These are phyloP conservation scores for Melanophora roralis DNA, from an alignment of 2,888 invertebrate species.

Conservation along the genomic window DNA sequence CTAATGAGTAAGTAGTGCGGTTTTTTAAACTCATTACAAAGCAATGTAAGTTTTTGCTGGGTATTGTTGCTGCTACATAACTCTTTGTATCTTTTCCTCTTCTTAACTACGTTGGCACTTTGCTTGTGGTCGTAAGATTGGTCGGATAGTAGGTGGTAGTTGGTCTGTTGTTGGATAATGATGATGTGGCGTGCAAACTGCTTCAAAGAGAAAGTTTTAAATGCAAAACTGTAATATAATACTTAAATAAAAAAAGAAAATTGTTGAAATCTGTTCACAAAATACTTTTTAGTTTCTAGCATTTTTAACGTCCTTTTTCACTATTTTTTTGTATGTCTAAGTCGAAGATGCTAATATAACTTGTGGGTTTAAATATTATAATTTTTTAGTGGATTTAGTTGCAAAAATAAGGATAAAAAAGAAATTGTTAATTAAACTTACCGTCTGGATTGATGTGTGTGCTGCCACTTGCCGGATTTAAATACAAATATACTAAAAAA, in stretches of 20 bases:
- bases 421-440: conserved; percentile 76
- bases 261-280: conserved; percentile 44
- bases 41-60: conserved; percentile 40
- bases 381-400: not conserved
- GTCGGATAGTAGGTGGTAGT: not conserved
- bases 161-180: not conserved
- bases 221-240: conserved; percentile 32
- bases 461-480: conserved; percentile 70
- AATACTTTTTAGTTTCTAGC: conserved; percentile 20
- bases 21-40: too few species aligned
- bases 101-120: conserved; percentile 27
- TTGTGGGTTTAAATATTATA: not conserved
- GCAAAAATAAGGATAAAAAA: conserved; percentile 30
- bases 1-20: too few species aligned
- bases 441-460: conserved; percentile 74
- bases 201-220: conserved; percentile 33
- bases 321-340: conserved; percentile 2
- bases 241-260: conserved; percentile 28
- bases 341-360: conserved; percentile 22
- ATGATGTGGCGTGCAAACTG: conserved; percentile 3
- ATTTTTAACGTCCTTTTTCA: not conserved
- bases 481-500: conserved; percentile 72
- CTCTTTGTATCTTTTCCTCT: not conserved
- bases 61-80: conserved; percentile 23
- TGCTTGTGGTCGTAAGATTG: not conserved